A percentile compares a stretch with the other conserved stretches of the same genome.
phyloP scores from a whole-genome alignment of 2,888 invertebrate genomes.

The Spodoptera picta region DNA sequence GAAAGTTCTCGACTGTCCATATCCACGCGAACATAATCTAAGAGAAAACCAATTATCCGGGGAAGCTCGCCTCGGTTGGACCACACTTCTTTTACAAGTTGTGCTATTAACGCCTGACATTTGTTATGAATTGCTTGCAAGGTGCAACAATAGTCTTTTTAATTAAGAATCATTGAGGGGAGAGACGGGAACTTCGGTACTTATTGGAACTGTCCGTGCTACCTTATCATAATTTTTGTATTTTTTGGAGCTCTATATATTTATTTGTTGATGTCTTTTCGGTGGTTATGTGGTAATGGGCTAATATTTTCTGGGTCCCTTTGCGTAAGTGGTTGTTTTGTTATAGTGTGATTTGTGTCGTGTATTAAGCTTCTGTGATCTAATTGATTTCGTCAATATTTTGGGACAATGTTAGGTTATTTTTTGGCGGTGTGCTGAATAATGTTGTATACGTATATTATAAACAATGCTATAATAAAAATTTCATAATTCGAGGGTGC shows the following conservation, averaged over 20 bases:
- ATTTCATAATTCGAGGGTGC: too few relatives aligned
- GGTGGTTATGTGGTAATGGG: slow-evolving; percentile 38
- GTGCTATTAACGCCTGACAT: slow-evolving; percentile 75
- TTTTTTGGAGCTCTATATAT: slow-evolving; percentile 35
- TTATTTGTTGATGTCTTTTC: slow-evolving; percentile 32
- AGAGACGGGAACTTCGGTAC: slow-evolving; percentile 53
- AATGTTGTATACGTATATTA: too few relatives aligned
- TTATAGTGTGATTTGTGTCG: slow-evolving; percentile 4
- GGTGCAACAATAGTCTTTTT: slow-evolving; percentile 80
- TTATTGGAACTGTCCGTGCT: slow-evolving; percentile 45
- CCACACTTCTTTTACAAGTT: slow-evolving; percentile 71
- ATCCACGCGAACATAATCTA: slow-evolving; percentile 41
- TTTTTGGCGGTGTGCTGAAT: too few relatives aligned
- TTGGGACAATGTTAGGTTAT: too few relatives aligned
- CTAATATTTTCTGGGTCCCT: slow-evolving; percentile 27
- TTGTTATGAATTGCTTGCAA: slow-evolving; percentile 79
- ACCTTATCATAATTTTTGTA: slow-evolving; percentile 47
- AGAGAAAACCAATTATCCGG: slow-evolving; percentile 75
- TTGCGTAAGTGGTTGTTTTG: slow-evolving; percentile 29
- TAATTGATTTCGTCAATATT: too few relatives aligned
- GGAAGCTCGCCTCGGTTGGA: slow-evolving; percentile 61
- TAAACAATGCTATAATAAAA: too few relatives aligned
- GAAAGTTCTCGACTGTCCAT: slow-evolving; percentile 24
- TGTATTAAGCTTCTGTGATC: neutral
- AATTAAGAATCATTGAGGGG: slow-evolving; percentile 77